These are phyloP conservation scores for Sorex araneus DNA, from an alignment of 2,113 vertebrate species.

Conservation along the genomic window DNA sequence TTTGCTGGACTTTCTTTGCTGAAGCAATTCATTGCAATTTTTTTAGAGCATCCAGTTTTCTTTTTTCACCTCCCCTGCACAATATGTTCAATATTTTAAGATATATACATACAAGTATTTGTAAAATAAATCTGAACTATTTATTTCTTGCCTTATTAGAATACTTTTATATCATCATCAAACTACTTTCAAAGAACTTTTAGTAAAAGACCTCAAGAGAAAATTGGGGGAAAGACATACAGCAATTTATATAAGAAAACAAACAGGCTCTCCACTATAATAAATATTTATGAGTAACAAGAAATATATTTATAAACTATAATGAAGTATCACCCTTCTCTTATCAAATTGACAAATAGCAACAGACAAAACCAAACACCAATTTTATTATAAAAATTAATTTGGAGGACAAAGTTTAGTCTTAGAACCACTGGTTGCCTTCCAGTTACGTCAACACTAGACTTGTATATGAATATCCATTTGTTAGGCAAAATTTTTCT, in stretches of 20 bases:
- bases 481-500: conserved; percentile 33
- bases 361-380: neutral
- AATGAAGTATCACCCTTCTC: conserved; percentile 9
- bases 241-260: neutral
- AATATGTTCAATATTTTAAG: neutral
- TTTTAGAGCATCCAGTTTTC: neutral
- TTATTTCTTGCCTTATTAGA: neutral
- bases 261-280: conserved; percentile 11
- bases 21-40: neutral
- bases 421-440: neutral
- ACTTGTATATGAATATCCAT: neutral
- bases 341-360: neutral
- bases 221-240: neutral
- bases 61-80: neutral
- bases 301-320: neutral
- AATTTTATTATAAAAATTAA: conserved; percentile 23
- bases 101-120: no score
- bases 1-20: neutral
- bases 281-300: conserved; percentile 40
- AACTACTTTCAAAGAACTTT: neutral
- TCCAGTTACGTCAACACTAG: neutral
- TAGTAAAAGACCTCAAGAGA: neutral
- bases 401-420: neutral
- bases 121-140: no score
- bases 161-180: neutral